Evolutionary conservation across 1,140 invertebrate species (phyloP).

Genomic region (Homarus americanus): DNA sequence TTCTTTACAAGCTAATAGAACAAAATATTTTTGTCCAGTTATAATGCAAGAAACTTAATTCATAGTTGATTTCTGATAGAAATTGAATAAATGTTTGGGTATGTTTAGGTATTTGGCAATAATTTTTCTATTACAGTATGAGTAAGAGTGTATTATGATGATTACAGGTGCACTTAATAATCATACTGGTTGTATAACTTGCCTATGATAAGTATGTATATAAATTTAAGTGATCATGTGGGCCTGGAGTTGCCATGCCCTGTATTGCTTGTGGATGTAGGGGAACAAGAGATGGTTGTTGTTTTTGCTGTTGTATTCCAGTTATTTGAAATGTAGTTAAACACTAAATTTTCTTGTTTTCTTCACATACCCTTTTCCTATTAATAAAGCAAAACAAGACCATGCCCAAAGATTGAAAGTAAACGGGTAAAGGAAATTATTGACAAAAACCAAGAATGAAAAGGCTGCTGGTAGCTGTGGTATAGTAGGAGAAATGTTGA

Average conservation of each 20-base stretch:
- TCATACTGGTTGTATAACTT: background rate
- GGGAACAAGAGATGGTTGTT: conserved; percentile 69
- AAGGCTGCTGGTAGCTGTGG: no score
- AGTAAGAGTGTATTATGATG: conserved; percentile 18
- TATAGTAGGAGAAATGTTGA: no score
- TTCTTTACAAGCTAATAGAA: background rate
- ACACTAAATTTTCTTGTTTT: no score
- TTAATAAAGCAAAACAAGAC: no score
- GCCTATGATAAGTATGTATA: background rate
- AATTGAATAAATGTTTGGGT: background rate
- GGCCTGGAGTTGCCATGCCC: conserved; percentile 50
- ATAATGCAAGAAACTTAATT: conserved; percentile 1
- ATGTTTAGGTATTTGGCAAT: conserved; percentile 33
- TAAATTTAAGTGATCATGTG: conserved; percentile 17
- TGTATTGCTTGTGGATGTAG: conserved; percentile 64
- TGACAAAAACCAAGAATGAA: no score
- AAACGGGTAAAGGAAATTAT: no score
- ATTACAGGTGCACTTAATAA: background rate
- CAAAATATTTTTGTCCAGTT: conserved; percentile 33
- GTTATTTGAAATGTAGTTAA: conserved; percentile 71
- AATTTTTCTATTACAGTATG: conserved; percentile 31
- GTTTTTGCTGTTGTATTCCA: conserved; percentile 70
- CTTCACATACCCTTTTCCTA: no score
- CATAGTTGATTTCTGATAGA: conserved; percentile 18
- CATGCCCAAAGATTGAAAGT: no score